Percentiles rank a stretch among this genome's conserved stretches.
phyloP scores from a whole-genome alignment of 2,797 vertebrate genomes.

The Epinephelus coioides region DNA sequence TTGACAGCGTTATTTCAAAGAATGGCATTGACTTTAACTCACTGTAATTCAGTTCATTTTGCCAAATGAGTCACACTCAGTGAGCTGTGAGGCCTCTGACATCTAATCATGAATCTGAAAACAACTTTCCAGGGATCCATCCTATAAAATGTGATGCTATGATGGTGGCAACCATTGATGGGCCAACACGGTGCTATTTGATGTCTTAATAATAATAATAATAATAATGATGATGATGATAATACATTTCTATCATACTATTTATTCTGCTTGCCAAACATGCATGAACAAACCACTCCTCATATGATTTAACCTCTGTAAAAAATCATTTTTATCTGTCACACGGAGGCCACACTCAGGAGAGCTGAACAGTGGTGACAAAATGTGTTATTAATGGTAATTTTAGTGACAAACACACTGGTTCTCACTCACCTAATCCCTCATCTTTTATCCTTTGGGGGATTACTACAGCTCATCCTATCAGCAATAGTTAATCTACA shows the following conservation, averaged over 20 bases:
- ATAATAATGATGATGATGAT: no score
- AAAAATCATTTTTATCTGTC: constrained; percentile 24
- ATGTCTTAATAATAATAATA: constrained; percentile 62
- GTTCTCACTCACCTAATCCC: neutral
- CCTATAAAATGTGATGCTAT: constrained; percentile 66
- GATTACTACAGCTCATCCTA: no score
- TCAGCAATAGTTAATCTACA: neutral
- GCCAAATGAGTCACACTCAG: constrained; percentile 57
- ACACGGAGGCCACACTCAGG: constrained; percentile 40
- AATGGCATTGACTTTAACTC: constrained; percentile 25
- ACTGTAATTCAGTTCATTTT: constrained; percentile 42
- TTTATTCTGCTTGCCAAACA: constrained; percentile 77
- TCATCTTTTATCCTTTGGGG: neutral
- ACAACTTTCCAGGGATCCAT: constrained; percentile 58
- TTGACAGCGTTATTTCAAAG: constrained; percentile 40
- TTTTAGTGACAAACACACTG: constrained; percentile 13
- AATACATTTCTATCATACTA: constrained; percentile 56
- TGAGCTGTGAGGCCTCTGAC: constrained; percentile 38
- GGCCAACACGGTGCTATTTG: constrained; percentile 79
- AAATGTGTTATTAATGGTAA: neutral
- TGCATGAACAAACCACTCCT: constrained; percentile 77
- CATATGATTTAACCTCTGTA: constrained; percentile 24
- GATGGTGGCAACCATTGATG: constrained; percentile 48
- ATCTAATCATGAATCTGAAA: constrained; percentile 51
- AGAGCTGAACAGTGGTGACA: constrained; percentile 22